Evolutionary conservation across 2,888 invertebrate genomes (phyloP).

Genomic region (Eilema griseolum): DNA sequence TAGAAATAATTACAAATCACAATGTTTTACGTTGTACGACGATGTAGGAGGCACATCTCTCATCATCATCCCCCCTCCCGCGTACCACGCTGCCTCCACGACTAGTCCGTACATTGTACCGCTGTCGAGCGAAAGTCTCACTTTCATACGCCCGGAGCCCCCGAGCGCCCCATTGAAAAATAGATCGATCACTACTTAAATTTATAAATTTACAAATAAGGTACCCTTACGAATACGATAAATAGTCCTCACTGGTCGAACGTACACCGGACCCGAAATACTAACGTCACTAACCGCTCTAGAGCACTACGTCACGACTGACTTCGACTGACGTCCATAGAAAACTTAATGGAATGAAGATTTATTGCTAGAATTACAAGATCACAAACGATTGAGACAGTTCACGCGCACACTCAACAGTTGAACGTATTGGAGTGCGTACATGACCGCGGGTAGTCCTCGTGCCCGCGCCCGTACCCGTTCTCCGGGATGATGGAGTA

Average conservation of each 20-base stretch:
- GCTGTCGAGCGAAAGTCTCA: constrained; percentile 79
- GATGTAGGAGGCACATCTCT: constrained; percentile 40
- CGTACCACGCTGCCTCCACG: constrained; percentile 53
- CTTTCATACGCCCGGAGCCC: constrained; percentile 69
- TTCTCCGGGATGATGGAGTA: constrained; percentile 83
- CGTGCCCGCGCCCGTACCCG: constrained; percentile 67
- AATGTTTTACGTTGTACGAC: constrained; percentile 69
- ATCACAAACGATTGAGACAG: constrained; percentile 82
- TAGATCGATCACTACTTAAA: constrained; percentile 86
- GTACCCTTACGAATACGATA: constrained; percentile 82
- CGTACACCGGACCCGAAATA: constrained; percentile 62
- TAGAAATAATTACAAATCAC: constrained; percentile 80
- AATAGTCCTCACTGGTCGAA: constrained; percentile 68
- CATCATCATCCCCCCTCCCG: constrained; percentile 57
- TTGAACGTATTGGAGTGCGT: constrained; percentile 84
- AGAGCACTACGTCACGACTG: constrained; percentile 80
- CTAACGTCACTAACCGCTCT: constrained; percentile 82
- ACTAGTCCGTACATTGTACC: constrained; percentile 84
- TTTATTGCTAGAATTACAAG: constrained; percentile 87
- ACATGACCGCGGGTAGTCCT: constrained; percentile 79
- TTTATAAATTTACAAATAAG: constrained; percentile 85
- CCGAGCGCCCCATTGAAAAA: constrained; percentile 79
- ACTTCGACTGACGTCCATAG: constrained; percentile 65
- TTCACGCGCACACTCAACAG: constrained; percentile 77
- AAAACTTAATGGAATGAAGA: constrained; percentile 86